phyloP scores from a whole-genome alignment of 2,797 vertebrate species.

The Poecilia picta region DNA sequence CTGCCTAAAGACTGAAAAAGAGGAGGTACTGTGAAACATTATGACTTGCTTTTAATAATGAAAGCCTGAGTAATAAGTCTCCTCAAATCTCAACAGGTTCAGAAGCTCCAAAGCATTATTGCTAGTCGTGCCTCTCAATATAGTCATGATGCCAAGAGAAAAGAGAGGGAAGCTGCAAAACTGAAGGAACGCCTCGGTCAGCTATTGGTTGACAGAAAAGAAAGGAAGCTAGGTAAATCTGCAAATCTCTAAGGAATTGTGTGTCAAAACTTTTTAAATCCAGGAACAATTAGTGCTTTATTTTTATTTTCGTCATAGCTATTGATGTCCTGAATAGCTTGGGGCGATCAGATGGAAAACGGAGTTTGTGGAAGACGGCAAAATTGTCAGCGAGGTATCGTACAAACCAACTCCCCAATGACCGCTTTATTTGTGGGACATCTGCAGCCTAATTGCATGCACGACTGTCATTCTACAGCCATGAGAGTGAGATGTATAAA shows the following conservation, averaged over 20 bases:
- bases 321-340: constrained; percentile 94
- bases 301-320: constrained; percentile 74
- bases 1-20: constrained; percentile 95
- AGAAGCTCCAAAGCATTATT: constrained; percentile 94
- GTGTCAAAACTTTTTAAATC: neutral
- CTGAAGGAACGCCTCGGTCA: constrained; percentile 94
- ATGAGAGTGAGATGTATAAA: constrained; percentile 95
- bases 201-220: constrained; percentile 92
- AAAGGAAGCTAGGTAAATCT: constrained; percentile 89
- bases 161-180: constrained; percentile 92
- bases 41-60: neutral
- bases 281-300: neutral
- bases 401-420: neutral
- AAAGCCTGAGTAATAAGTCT: neutral
- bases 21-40: constrained; percentile 83
- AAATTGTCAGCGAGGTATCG: constrained; percentile 89
- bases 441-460: neutral
- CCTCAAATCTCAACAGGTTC: constrained; percentile 80
- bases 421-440: neutral
- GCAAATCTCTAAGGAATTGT: neutral
- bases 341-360: constrained; percentile 92
- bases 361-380: constrained; percentile 92
- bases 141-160: constrained; percentile 95
- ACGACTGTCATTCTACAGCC: constrained; percentile 73
- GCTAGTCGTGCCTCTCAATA: constrained; percentile 95